Percentiles rank a stretch among this genome's conserved stretches.
Evolutionary conservation across 2,113 vertebrate species (phyloP).

Genomic region (Perca flavescens): DNA sequence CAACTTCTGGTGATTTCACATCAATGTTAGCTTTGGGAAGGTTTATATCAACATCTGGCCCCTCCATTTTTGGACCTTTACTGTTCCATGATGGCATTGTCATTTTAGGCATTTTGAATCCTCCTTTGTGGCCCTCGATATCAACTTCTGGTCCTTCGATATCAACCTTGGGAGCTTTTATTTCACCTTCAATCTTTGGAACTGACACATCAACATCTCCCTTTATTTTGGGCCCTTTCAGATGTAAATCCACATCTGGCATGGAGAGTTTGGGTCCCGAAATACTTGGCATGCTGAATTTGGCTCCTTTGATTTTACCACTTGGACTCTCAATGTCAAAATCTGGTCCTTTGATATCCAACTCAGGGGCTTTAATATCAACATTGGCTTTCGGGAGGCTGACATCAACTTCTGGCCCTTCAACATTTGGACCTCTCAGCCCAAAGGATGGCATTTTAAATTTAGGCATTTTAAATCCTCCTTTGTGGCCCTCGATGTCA

Average conservation of each 20-base stretch:
- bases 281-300: conserved; percentile 21
- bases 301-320: neutral
- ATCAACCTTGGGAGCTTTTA: conserved; percentile 18
- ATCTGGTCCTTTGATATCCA: conserved; percentile 34
- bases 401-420: conserved; percentile 4
- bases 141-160: conserved; percentile 44
- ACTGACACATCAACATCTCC: conserved; percentile 22
- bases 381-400: neutral
- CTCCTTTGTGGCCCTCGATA: conserved; percentile 6
- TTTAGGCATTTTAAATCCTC: conserved; percentile 67
- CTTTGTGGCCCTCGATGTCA: neutral
- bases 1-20: neutral
- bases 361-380: neutral
- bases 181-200: conserved; percentile 19
- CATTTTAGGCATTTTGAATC: conserved; percentile 28
- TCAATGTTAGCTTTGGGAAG: conserved; percentile 26
- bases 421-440: neutral
- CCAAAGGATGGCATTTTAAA: conserved; percentile 65
- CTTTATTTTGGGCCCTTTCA: conserved; percentile 16
- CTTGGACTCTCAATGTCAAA: neutral
- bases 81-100: conserved; percentile 17
- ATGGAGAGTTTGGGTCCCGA: conserved; percentile 7
- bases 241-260: conserved; percentile 14
- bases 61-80: conserved; percentile 10
- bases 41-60: neutral